Base-by-base conservation (phyloP, 2,797 vertebrate species). In the Euthynnus affinis region DNA sequence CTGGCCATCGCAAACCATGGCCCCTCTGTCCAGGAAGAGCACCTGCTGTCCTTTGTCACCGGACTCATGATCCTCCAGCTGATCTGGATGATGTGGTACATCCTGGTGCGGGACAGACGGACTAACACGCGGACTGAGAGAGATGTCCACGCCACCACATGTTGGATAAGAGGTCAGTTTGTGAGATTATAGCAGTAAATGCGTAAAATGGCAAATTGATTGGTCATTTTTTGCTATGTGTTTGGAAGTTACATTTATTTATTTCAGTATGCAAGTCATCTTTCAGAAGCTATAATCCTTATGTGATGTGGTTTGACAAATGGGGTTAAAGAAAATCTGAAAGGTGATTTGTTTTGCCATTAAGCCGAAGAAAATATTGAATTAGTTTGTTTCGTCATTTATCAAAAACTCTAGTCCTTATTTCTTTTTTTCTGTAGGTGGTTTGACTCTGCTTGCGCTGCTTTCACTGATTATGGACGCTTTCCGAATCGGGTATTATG, bases 61-160 rank as follows among this genome's bases (percentile, higher is more conserved):
- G 94, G 96, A 34, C 95, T 99, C 80, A 98, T 99, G 97, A 91
- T 96, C 63, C 92, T 99, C 63, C 98, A 99, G 95, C 91, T 99
- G 87, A 74, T 96, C 49, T 99, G 98, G 98, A 99, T 99, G 98
- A 87, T 97, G 86, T 99, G 97, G 97, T 98, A 98, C 95, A 95
- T 96, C 80, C 92, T 96, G 90, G 95, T 95, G 87, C 95, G 96
- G 87, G 90, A 94, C 82, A 94, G 93, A 20, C 95, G 93, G 61
- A 95, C 93, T 63, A 94, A 93, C 81, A 78, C 95, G 58, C 88
- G 94, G 58, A 94, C 91, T 0, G 97, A 94, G 82, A 98, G 96
- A 90, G 98, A 99, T 82, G 93, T 94, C 0, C 96, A 98, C 37
- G 98, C 97, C 0, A 97, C 96, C 44, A 97, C 97, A 29, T 94